Base-by-base conservation (phyloP, 1,140 invertebrate species). In the Drosophila simulans region DNA sequence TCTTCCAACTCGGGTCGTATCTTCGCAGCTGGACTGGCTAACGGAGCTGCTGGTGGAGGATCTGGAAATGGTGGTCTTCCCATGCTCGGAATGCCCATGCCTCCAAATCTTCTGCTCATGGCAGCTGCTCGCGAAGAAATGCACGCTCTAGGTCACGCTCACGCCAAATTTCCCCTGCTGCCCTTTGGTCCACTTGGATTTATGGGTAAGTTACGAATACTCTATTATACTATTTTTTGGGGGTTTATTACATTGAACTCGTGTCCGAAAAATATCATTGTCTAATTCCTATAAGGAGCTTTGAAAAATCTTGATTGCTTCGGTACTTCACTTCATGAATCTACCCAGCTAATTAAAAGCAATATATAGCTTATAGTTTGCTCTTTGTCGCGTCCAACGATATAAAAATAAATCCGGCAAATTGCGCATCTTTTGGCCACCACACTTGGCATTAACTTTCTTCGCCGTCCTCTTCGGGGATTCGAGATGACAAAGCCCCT, bases 161-260 rank as follows among this genome's bases (percentile, higher is more conserved):
- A 91, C 40, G 85, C 88, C 68, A 92, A 92, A 66, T 92, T 96
- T 72, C 95, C 95, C 68, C 95, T 96, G 69, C 93, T 94, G 77
- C 94, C 93, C 42, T 97, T 97, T 94, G 97, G 95, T 93, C 96
- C 96, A 78, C 95, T 97, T 75, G 95, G 95, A 93, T 95, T 97
- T 89, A 91, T 92, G 80, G 91, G 91, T 92, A 57, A 91, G 91
- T 91, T 12, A 3, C 8, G 0, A 3, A n/a, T 13, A 25, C 5
- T 25, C 8, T 13, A n/a, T 56, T n/a, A 68, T 22, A 8, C 11
- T 35, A 12, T 10, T 57, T 20, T 2, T n/a, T n/a, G n/a, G 20
- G 20, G 20, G 20, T 2, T 22, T 22, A 22, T n/a, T n/a, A n/a
- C n/a, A n/a, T n/a, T n/a, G n/a, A n/a, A n/a, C n/a, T n/a, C n/a